Conservation (phyloP, 2,797 vertebrate genomes). For the Chanos chanos region DNA sequence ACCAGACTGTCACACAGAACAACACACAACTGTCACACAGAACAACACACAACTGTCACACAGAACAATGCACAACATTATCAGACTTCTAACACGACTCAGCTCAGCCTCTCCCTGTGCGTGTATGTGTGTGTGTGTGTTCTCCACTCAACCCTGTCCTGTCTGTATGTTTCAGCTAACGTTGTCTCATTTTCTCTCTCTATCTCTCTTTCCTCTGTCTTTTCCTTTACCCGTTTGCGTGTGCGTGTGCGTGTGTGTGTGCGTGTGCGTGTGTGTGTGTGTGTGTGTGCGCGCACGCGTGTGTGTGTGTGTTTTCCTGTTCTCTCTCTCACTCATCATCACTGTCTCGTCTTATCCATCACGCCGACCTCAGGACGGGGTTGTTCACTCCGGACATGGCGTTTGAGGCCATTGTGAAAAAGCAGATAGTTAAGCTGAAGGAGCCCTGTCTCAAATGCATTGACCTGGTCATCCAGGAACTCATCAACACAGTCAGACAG, state of each 20-base stretch:
- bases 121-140: too few relatives aligned
- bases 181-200: not conserved
- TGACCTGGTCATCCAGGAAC: constrained; percentile 96
- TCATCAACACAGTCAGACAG: constrained; percentile 95
- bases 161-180: not conserved
- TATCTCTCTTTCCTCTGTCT: not conserved
- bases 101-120: too few relatives aligned
- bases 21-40: too few relatives aligned
- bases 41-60: too few relatives aligned
- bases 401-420: constrained; percentile 98
- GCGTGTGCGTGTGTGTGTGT: constrained; percentile 11
- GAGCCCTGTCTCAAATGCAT: constrained; percentile 96
- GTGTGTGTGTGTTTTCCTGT: constrained; percentile 3
- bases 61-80: too few relatives aligned
- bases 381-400: constrained; percentile 96
- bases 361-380: constrained; percentile 78
- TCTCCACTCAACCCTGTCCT: too few relatives aligned
- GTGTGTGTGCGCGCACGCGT: constrained; percentile 10
- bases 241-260: constrained; percentile 10
- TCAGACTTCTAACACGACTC: too few relatives aligned
- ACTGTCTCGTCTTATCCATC: constrained; percentile 36
- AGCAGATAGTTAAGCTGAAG: constrained; percentile 98
- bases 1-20: too few relatives aligned
- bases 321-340: constrained; percentile 32
- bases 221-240: constrained; percentile 9